Evolutionary conservation across 2,888 invertebrate genomes (phyloP).

Genomic region (Criorhina ranunculi): DNA sequence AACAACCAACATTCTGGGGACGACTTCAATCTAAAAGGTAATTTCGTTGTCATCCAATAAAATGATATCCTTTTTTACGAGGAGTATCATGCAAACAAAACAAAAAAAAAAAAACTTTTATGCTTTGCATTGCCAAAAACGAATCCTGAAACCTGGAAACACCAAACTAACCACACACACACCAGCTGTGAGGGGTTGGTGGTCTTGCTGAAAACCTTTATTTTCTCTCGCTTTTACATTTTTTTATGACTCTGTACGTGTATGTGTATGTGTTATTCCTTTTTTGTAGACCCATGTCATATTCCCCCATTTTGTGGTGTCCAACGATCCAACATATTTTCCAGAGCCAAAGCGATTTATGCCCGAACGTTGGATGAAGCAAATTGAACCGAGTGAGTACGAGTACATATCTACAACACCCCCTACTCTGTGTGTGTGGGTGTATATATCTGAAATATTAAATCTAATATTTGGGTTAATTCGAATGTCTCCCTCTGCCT

Average conservation of each 20-base stretch:
- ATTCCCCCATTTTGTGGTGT: conserved; percentile 91
- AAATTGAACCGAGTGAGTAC: conserved; percentile 82
- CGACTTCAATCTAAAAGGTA: conserved; percentile 63
- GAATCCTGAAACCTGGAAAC: not conserved
- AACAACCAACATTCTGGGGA: conserved; percentile 9
- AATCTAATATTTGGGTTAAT: conserved; percentile 47
- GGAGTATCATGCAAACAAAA: conserved; percentile 33
- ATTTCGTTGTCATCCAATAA: conserved; percentile 65
- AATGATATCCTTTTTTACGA: conserved; percentile 59
- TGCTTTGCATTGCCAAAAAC: conserved; percentile 24
- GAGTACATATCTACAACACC: not conserved
- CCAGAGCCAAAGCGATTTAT: conserved; percentile 88
- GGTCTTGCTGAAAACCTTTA: conserved; percentile 17
- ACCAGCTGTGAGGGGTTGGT: not conserved
- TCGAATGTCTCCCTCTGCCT: conserved; percentile 10
- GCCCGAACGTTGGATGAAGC: conserved; percentile 92
- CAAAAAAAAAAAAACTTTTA: not conserved
- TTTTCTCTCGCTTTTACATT: conserved; percentile 15
- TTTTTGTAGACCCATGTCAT: conserved; percentile 89
- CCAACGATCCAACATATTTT: conserved; percentile 90
- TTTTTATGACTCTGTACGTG: conserved; percentile 27
- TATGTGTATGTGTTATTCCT: conserved; percentile 1
- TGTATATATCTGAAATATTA: conserved; percentile 4
- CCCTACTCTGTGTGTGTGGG: not conserved
- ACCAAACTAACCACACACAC: conserved; percentile 15